Conservation (phyloP, 2,113 vertebrate species). For the Calyptomena viridis region DNA sequence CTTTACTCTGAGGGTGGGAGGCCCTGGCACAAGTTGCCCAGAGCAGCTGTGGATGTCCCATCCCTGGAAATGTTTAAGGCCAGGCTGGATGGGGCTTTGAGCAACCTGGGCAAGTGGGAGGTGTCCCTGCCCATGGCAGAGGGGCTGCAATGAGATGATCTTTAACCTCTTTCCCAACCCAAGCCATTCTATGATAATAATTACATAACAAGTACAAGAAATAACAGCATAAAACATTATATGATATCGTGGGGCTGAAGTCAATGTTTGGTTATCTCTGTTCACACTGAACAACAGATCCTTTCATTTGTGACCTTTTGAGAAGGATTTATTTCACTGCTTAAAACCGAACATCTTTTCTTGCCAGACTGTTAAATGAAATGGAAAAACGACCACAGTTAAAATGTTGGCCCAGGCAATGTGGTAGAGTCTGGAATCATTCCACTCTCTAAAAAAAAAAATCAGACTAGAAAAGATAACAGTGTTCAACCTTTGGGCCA, state of each 20-base stretch:
- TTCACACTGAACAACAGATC: neutral
- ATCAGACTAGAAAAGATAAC: neutral
- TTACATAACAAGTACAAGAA: neutral
- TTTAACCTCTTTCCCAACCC: neutral
- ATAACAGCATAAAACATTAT: neutral
- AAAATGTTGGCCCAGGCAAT: neutral
- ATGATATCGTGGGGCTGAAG: neutral
- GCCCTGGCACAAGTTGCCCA: neutral
- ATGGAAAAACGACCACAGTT: neutral
- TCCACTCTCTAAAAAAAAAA: neutral
- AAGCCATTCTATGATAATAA: neutral
- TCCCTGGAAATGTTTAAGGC: neutral
- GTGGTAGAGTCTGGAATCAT: neutral
- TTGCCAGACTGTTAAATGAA: neutral
- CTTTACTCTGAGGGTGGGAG: no score
- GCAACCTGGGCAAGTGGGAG: fast-evolving
- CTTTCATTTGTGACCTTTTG: neutral
- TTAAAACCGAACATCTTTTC: neutral
- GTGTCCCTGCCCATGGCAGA: fast-evolving
- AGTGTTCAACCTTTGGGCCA: neutral
- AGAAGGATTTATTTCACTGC: neutral
- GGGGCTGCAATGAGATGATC: neutral
- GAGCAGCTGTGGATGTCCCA: neutral
- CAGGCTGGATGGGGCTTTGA: no score
- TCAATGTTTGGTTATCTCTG: neutral